Conservation (phyloP, 1,140 invertebrate genomes). For the Teleogryllus occipitalis region DNA sequence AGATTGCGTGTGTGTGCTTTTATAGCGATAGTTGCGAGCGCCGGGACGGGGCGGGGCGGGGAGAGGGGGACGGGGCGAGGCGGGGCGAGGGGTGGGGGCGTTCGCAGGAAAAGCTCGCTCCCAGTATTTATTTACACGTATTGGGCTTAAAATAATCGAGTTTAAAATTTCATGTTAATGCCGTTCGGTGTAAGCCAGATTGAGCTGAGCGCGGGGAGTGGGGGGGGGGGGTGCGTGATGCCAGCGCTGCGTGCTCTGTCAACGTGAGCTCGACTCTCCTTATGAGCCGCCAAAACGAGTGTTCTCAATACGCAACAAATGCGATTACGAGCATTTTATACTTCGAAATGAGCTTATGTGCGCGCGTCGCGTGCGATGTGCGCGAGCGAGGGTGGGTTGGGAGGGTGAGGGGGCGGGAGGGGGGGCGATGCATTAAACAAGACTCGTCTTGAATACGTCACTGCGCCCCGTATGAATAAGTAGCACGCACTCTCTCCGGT, state of each 20-base stretch:
- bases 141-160: background rate
- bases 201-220: background rate
- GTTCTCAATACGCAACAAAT: slow-evolving; percentile 1
- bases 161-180: slow-evolving; percentile 6
- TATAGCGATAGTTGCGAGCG: background rate
- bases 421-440: too few relatives aligned
- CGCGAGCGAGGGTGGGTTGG: background rate
- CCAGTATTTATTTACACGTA: slow-evolving; percentile 5
- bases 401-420: too few relatives aligned
- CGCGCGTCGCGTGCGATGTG: too few relatives aligned
- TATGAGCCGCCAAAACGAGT: background rate
- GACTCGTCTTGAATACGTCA: too few relatives aligned
- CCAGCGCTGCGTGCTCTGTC: background rate
- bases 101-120: background rate
- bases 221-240: background rate
- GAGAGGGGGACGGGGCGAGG: background rate
- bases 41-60: too few relatives aligned
- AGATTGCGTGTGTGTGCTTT: background rate
- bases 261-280: background rate
- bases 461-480: too few relatives aligned
- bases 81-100: too few relatives aligned
- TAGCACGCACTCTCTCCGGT: too few relatives aligned
- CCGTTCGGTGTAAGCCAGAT: background rate
- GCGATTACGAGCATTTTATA: background rate
- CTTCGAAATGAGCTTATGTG: background rate